Evolutionary conservation across 2,888 invertebrate genomes (phyloP).

Genomic region (Griposia aprilina): DNA sequence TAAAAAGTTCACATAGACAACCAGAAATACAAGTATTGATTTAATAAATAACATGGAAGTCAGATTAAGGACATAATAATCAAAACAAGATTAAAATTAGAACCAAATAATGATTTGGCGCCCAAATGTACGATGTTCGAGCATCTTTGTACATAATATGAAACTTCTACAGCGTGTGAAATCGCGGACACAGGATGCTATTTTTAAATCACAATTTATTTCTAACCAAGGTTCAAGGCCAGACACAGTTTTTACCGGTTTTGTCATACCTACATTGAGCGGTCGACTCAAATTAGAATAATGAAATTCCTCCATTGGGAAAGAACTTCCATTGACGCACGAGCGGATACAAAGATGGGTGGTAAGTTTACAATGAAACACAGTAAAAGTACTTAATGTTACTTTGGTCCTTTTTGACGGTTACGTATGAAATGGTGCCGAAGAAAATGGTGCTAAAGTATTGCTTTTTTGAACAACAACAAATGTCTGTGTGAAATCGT

Average conservation of each 20-base stretch:
- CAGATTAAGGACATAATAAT: too few relatives aligned
- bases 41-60: too few relatives aligned
- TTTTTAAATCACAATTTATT: not conserved
- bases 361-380: not conserved
- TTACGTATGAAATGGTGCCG: not conserved
- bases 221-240: not conserved
- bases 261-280: not conserved
- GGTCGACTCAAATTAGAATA: not conserved
- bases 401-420: not conserved
- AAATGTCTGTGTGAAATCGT: not conserved
- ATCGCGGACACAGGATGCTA: not conserved
- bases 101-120: too few relatives aligned
- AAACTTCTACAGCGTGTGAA: not conserved
- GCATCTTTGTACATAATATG: too few relatives aligned
- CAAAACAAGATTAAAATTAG: too few relatives aligned
- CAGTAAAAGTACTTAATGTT: not conserved
- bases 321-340: not conserved
- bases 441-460: not conserved
- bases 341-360: accelerated
- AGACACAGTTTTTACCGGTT: not conserved
- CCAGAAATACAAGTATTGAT: too few relatives aligned
- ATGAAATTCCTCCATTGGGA: not conserved
- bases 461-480: not conserved
- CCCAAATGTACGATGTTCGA: too few relatives aligned
- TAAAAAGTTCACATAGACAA: too few relatives aligned